Evolutionary conservation across 1,140 invertebrate genomes (phyloP).

Genomic region (Xylocopa sonorina): DNA sequence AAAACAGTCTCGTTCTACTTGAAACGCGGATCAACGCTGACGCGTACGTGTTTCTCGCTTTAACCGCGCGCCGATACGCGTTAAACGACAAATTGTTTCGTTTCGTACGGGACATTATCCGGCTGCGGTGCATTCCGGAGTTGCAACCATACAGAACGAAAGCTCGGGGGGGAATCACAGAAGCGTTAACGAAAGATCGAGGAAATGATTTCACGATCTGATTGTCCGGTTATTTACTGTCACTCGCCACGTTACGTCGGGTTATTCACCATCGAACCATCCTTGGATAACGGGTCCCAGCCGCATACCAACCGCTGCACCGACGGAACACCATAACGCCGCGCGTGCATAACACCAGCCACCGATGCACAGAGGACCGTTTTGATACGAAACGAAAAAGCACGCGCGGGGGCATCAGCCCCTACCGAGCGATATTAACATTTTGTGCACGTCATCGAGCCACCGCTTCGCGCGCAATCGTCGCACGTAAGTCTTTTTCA

Average conservation of each 20-base stretch:
- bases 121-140: conserved; percentile 22
- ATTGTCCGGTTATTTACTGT: conserved; percentile 70
- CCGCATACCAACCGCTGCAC: conserved; percentile 61
- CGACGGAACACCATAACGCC: conserved; percentile 56
- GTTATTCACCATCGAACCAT: conserved; percentile 70
- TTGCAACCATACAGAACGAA: conserved; percentile 42
- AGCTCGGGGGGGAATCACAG: conserved; percentile 41
- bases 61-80: too few relatives aligned
- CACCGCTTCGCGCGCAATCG: conserved; percentile 52
- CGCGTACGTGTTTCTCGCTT: too few relatives aligned
- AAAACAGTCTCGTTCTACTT: background rate
- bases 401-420: conserved; percentile 9
- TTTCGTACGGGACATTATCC: background rate
- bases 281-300: conserved; percentile 72
- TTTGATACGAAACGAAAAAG: conserved; percentile 65
- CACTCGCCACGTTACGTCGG: conserved; percentile 69
- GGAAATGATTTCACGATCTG: conserved; percentile 57
- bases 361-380: conserved; percentile 67
- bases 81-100: background rate
- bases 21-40: background rate
- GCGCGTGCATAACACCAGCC: conserved; percentile 57
- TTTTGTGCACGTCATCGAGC: conserved; percentile 44
- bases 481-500: background rate
- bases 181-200: conserved; percentile 53
- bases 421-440: conserved; percentile 64